Evolutionary conservation across 1,140 invertebrate genomes (phyloP).

Genomic region (Heliconius eleuchia): DNA sequence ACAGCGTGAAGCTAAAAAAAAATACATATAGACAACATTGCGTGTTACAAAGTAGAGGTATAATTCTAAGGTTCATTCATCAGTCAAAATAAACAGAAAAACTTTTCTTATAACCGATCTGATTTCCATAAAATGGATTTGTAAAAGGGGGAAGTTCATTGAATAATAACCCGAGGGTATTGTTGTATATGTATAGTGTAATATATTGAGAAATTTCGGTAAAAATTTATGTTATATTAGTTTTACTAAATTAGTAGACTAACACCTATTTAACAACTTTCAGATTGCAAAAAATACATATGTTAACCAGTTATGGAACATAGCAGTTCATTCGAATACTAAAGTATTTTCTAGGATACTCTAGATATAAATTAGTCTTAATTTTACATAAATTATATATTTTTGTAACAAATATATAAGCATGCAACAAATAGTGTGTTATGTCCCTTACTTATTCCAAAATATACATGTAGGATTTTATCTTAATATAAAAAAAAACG

Average conservation of each 20-base stretch:
- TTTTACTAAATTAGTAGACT: background rate
- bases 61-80: background rate
- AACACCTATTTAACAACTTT: background rate
- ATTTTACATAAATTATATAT: background rate
- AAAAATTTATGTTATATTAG: background rate
- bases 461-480: background rate
- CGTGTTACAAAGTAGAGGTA: background rate
- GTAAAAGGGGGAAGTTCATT: constrained; percentile 51
- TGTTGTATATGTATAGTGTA: constrained; percentile 48
- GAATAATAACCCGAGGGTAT: constrained; percentile 58
- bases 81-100: constrained; percentile 7
- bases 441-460: background rate
- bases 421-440: background rate
- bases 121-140: constrained; percentile 36
- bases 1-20: background rate
- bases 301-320: background rate
- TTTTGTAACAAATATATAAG: background rate
- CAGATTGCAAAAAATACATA: too few species aligned
- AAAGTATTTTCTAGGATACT: background rate
- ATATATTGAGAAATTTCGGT: constrained; percentile 37
- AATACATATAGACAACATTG: background rate
- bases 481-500: background rate
- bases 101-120: constrained; percentile 14
- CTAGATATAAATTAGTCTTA: background rate
- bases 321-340: background rate